A percentile compares a stretch with the other conserved stretches of the same genome.
These are phyloP conservation scores for Caradrina kadenii DNA, from an alignment of 2,888 invertebrate species.

Conservation along the genomic window DNA sequence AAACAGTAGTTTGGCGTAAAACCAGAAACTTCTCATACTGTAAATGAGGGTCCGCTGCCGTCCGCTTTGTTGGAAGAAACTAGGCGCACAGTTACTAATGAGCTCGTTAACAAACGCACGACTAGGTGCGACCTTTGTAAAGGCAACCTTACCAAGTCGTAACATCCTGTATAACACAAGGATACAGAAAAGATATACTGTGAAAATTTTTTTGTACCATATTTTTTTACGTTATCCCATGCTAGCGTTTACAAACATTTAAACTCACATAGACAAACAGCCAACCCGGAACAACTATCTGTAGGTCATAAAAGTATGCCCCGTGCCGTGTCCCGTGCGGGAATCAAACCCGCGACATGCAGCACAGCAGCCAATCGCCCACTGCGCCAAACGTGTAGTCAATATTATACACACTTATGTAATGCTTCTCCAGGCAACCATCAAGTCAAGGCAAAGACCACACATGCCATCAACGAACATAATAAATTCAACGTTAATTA, in stretches of 20 bases:
- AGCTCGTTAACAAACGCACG: constrained; percentile 57
- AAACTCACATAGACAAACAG: too few relatives aligned
- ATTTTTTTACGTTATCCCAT: too few relatives aligned
- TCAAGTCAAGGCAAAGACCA: constrained; percentile 4
- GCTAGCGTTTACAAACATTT: too few relatives aligned
- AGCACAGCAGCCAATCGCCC: too few relatives aligned
- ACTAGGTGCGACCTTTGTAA: constrained; percentile 49
- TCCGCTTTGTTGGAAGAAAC: constrained; percentile 43
- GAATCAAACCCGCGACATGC: too few relatives aligned
- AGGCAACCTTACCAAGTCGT: constrained; percentile 27
- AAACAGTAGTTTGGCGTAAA: constrained; percentile 32
- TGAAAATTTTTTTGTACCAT: too few relatives aligned
- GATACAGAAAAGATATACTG: too few relatives aligned
- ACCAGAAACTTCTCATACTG: neutral
- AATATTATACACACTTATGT: neutral
- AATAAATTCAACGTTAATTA: constrained; percentile 41
- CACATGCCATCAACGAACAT: constrained; percentile 16
- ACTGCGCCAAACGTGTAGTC: too few relatives aligned
- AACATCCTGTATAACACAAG: neutral
- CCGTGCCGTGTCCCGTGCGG: too few relatives aligned
- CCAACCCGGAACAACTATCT: too few relatives aligned
- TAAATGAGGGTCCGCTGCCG: constrained; percentile 29
- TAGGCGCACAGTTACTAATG: constrained; percentile 41
- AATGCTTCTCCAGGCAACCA: neutral
- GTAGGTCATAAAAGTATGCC: too few relatives aligned